phyloP scores from a whole-genome alignment of 2,113 vertebrate species.

The Girardinichthys multiradiatus region DNA sequence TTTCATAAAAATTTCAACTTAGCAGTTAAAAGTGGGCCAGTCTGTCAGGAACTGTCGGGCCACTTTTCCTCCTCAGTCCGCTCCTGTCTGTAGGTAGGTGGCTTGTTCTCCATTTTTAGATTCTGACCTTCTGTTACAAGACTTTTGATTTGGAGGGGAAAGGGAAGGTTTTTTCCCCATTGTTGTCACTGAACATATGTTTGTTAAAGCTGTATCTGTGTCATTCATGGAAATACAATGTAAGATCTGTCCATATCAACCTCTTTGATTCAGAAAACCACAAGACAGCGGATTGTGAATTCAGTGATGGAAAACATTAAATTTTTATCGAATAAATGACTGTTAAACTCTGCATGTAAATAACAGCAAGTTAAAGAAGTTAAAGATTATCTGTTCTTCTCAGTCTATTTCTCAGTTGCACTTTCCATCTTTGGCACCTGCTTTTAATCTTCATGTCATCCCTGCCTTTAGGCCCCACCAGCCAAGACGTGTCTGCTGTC shows the following conservation, averaged over 20 bases:
- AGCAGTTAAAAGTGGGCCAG: too few species aligned
- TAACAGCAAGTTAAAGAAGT: conserved; percentile 8
- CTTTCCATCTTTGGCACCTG: conserved; percentile 31
- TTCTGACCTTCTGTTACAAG: too few species aligned
- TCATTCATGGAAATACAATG: conserved; percentile 3
- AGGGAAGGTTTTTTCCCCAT: background rate
- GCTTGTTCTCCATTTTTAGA: conserved; percentile 9
- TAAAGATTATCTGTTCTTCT: background rate
- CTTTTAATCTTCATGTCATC: background rate
- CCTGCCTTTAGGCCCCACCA: conserved; percentile 31
- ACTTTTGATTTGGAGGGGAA: conserved; percentile 9
- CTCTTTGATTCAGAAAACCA: background rate
- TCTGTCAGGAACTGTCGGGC: too few species aligned
- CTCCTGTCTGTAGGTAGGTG: conserved; percentile 31
- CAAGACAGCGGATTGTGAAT: conserved; percentile 6
- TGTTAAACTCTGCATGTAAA: background rate
- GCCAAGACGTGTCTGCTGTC: conserved; percentile 17
- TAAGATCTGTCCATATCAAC: conserved; percentile 1
- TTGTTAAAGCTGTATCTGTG: background rate
- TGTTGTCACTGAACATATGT: background rate
- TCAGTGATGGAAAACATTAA: background rate
- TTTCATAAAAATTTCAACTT: too few species aligned
- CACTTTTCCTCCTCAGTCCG: too few species aligned
- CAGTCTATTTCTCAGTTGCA: background rate
- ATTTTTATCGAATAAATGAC: background rate